phyloP scores from a whole-genome alignment of 2,888 invertebrate genomes.

The Xestia rhomboidea region DNA sequence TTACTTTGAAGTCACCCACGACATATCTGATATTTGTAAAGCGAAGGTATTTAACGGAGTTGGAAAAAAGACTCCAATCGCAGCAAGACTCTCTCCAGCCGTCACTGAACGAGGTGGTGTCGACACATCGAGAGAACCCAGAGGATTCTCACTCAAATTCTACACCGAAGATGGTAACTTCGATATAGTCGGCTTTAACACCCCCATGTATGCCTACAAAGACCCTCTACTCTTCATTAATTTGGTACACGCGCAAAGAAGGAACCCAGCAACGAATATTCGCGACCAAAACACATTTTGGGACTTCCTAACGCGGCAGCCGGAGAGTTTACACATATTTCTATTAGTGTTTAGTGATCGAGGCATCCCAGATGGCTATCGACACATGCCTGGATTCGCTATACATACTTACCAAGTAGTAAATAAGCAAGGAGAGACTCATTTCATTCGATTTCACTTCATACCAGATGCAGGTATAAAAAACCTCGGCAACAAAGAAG shows the following conservation, averaged over 20 bases:
- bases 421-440: slow-evolving; percentile 92
- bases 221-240: slow-evolving; percentile 96
- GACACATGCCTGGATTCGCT: slow-evolving; percentile 97
- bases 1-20: slow-evolving; percentile 95
- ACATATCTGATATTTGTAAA: slow-evolving; percentile 94
- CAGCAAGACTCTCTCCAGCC: slow-evolving; percentile 94
- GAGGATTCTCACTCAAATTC: slow-evolving; percentile 97
- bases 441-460: slow-evolving; percentile 96
- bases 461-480: slow-evolving; percentile 96
- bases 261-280: slow-evolving; percentile 96
- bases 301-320: slow-evolving; percentile 96
- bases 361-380: slow-evolving; percentile 96
- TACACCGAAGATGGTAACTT: slow-evolving; percentile 97
- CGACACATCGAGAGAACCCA: slow-evolving; percentile 95
- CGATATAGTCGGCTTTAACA: slow-evolving; percentile 97
- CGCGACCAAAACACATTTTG: slow-evolving; percentile 97
- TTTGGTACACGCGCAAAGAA: slow-evolving; percentile 97
- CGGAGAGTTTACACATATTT: slow-evolving; percentile 96
- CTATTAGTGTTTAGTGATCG: slow-evolving; percentile 96
- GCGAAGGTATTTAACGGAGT: slow-evolving; percentile 93
- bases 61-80: slow-evolving; percentile 95
- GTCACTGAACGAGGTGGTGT: slow-evolving; percentile 96
- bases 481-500: slow-evolving; percentile 92
- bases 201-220: slow-evolving; percentile 96
- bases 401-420: slow-evolving; percentile 97